Percentiles rank a stretch among this genome's conserved stretches.
Conservation (phyloP, 2,113 vertebrate genomes). For the Pandion haliaetus region DNA sequence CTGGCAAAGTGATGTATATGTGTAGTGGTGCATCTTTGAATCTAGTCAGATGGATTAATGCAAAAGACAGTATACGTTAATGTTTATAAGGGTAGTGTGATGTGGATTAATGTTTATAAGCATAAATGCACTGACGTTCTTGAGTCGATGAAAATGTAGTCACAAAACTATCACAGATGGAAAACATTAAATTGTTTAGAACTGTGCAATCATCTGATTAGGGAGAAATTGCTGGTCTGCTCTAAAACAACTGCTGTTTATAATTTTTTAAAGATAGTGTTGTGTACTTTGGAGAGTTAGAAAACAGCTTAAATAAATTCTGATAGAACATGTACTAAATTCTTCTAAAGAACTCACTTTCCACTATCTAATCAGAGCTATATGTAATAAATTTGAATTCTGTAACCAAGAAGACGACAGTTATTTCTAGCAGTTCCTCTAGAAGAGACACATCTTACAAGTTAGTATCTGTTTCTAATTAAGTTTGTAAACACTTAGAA, state of each 20-base stretch:
- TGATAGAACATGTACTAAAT: not conserved
- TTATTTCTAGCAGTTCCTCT: not conserved
- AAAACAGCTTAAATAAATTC: not conserved
- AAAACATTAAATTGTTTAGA: conserved; percentile 36
- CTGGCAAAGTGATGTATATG: rapidly evolving
- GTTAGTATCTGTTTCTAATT: conserved; percentile 45
- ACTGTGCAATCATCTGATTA: conserved; percentile 14
- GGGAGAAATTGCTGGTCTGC: not conserved
- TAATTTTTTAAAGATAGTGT: not conserved
- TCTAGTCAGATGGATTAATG: not conserved
- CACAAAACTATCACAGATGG: not conserved
- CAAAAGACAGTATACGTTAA: not conserved
- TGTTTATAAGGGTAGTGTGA: not conserved
- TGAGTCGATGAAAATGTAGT: not conserved
- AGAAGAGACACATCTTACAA: not conserved
- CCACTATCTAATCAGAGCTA: not conserved
- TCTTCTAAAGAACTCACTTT: not conserved
- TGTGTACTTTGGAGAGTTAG: not conserved
- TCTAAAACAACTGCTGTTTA: not conserved
- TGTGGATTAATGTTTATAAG: not conserved
- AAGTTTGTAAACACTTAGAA: conserved; percentile 40
- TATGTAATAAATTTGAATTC: not conserved
- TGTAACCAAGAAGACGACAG: not conserved
- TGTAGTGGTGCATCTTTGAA: not conserved
- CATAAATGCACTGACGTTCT: not conserved